Conservation (phyloP, 2,797 vertebrate species). For the Takifugu ocellatus region DNA sequence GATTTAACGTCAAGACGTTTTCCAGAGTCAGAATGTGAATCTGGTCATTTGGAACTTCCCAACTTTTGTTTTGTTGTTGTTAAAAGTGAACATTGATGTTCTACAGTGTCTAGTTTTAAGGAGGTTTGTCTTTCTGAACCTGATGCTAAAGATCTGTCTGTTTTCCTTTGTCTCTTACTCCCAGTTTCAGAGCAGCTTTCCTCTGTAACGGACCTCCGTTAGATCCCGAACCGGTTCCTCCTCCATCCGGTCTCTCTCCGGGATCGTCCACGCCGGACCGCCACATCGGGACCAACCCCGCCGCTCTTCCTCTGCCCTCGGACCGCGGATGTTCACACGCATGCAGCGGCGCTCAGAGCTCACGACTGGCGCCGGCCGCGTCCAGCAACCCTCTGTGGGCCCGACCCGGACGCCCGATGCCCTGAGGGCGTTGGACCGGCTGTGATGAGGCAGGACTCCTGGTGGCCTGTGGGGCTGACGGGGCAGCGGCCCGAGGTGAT, state of each 20-base stretch:
- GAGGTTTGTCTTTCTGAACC: constrained; percentile 13
- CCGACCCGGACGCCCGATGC: constrained; percentile 49
- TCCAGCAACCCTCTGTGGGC: constrained; percentile 44
- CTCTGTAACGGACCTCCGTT: not conserved
- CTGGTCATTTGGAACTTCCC: too few relatives aligned
- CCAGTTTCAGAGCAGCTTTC: constrained; percentile 22
- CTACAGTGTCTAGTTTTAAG: not conserved
- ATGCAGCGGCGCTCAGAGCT: constrained; percentile 29
- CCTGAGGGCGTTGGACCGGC: constrained; percentile 46
- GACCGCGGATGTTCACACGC: constrained; percentile 2
- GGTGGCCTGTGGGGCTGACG: constrained; percentile 76
- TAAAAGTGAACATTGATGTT: too few relatives aligned
- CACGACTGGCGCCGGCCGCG: constrained; percentile 27
- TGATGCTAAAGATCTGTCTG: constrained; percentile 10
- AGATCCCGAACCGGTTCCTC: constrained; percentile 22
- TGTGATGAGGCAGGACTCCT: constrained; percentile 72
- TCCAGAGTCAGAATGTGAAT: too few relatives aligned
- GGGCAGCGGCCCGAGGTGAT: constrained; percentile 78
- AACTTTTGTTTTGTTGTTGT: too few relatives aligned
- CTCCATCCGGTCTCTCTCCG: not conserved
- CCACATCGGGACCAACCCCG: too few relatives aligned
- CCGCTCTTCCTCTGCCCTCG: not conserved
- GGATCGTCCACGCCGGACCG: too few relatives aligned
- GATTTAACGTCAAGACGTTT: too few relatives aligned
- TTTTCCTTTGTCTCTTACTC: constrained; percentile 26